Percentiles rank a stretch among this genome's conserved stretches.
Evolutionary conservation across 1,140 invertebrate genomes (phyloP).

Genomic region (Pygmarrhopalites habei): DNA sequence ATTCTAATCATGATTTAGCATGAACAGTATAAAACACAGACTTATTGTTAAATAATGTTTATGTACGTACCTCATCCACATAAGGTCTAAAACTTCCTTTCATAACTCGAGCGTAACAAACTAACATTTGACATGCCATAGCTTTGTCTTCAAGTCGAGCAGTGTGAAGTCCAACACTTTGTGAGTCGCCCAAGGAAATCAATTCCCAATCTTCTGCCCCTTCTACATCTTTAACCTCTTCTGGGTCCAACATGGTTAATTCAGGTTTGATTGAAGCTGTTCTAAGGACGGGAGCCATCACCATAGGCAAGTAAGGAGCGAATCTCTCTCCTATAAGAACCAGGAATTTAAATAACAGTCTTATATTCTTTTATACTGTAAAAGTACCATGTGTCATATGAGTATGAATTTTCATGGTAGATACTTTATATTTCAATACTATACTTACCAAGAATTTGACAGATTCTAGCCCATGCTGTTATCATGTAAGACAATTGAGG

Average conservation of each 20-base stretch:
- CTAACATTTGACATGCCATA: constrained; percentile 97
- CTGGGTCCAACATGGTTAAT: constrained; percentile 90
- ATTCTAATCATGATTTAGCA: too few species aligned
- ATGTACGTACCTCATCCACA: constrained; percentile 33
- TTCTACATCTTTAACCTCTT: constrained; percentile 77
- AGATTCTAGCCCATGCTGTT: constrained; percentile 97
- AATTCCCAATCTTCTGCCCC: constrained; percentile 96
- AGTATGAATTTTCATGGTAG: too few species aligned
- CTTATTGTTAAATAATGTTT: not conserved
- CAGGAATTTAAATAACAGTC: not conserved
- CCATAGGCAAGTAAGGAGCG: constrained; percentile 90
- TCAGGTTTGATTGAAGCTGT: constrained; percentile 95
- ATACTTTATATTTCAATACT: too few species aligned
- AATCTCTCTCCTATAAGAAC: constrained; percentile 69
- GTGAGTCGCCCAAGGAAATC: constrained; percentile 90
- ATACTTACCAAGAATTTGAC: constrained; percentile 79
- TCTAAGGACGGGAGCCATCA: constrained; percentile 93
- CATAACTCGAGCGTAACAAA: constrained; percentile 94
- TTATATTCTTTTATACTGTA: not conserved
- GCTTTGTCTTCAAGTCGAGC: constrained; percentile 95
- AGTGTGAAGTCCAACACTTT: constrained; percentile 86
- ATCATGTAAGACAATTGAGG: constrained; percentile 97
- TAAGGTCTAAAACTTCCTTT: constrained; percentile 50
- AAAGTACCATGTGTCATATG: too few species aligned
- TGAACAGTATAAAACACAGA: too few species aligned